Evolutionary conservation across 2,888 invertebrate genomes (phyloP).

Genomic region (Thera britannica): DNA sequence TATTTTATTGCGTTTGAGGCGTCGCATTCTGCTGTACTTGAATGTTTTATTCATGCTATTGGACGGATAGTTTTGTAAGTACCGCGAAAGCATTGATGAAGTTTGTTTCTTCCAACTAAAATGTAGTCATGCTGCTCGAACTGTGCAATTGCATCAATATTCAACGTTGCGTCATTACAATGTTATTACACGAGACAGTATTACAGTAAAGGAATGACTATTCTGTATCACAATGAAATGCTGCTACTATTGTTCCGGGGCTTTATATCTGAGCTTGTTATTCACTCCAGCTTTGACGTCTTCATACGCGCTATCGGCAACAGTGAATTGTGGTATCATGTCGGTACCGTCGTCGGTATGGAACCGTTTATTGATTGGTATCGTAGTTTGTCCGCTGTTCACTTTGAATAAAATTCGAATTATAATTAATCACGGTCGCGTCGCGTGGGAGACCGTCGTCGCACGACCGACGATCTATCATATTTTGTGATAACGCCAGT

Average conservation of each 20-base stretch:
- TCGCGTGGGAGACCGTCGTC: conserved; percentile 82
- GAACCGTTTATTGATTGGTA: conserved; percentile 85
- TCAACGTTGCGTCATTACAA: conserved; percentile 55
- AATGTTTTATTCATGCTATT: conserved; percentile 60
- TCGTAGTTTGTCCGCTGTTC: conserved; percentile 83
- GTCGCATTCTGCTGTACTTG: conserved; percentile 52
- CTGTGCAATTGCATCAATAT: conserved; percentile 47
- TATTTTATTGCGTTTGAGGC: conserved; percentile 57
- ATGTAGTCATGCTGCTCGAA: conserved; percentile 20
- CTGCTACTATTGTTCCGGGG: conserved; percentile 72
- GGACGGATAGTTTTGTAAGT: conserved; percentile 55
- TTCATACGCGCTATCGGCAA: conserved; percentile 78
- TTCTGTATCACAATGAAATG: conserved; percentile 68
- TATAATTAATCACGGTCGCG: conserved; percentile 83
- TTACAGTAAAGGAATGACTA: conserved; percentile 32
- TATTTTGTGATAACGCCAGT: conserved; percentile 84
- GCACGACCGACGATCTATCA: conserved; percentile 80
- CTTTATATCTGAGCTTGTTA: conserved; percentile 70
- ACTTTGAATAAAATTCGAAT: conserved; percentile 85
- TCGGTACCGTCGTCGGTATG: conserved; percentile 81
- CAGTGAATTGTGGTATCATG: conserved; percentile 83
- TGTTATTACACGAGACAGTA: conserved; percentile 54
- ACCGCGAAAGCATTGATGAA: conserved; percentile 36
- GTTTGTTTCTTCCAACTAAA: conserved; percentile 37
- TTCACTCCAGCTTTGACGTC: conserved; percentile 75